Evolutionary conservation across 2,113 vertebrate species (phyloP).

Genomic region (Sorex fumeus): DNA sequence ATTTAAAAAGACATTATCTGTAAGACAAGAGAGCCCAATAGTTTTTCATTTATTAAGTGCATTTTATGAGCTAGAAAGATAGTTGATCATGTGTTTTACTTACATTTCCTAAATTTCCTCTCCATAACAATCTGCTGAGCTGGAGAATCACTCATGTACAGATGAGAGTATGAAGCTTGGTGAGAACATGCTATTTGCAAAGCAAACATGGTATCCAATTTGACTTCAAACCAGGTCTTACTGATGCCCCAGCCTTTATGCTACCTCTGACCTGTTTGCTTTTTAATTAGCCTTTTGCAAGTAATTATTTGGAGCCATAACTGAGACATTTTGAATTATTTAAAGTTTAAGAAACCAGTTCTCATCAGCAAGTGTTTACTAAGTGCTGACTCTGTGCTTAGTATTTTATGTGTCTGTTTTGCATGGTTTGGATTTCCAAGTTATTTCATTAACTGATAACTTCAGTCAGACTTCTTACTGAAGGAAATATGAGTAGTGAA

Average conservation of each 20-base stretch:
- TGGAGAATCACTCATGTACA: not conserved
- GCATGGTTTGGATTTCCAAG: slow-evolving; percentile 16
- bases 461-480: slow-evolving; percentile 44
- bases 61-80: slow-evolving; percentile 22
- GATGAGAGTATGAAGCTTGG: not conserved
- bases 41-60: slow-evolving; percentile 36
- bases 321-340: not conserved
- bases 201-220: not conserved
- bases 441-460: slow-evolving; percentile 47
- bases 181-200: not conserved
- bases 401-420: slow-evolving; percentile 10
- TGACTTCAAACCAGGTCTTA: not conserved
- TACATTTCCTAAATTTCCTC: slow-evolving; percentile 17
- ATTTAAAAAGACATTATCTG: slow-evolving; percentile 24
- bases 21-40: not conserved
- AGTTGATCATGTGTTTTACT: not conserved
- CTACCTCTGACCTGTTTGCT: not conserved
- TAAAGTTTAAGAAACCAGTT: slow-evolving; percentile 20
- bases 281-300: not conserved
- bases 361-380: not conserved
- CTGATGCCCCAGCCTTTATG: not conserved
- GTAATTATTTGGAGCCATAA: too few relatives aligned
- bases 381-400: not conserved
- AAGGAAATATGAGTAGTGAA: slow-evolving; percentile 38
- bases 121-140: not conserved